Evolutionary conservation across 1,140 invertebrate species (phyloP).

Genomic region (Callitettix versicolor): DNA sequence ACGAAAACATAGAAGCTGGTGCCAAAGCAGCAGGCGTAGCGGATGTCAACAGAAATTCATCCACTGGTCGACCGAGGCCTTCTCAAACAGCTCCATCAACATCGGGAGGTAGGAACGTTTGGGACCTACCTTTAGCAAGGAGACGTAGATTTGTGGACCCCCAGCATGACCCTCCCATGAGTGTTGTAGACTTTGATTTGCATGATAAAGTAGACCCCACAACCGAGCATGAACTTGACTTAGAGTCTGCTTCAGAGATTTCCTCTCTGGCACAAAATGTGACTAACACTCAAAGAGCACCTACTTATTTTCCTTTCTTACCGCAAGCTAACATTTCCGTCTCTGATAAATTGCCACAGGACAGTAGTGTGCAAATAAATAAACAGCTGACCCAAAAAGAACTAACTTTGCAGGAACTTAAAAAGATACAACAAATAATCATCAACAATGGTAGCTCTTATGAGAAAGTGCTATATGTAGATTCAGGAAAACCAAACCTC

Average conservation of each 20-base stretch:
- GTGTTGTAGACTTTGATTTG: conserved; percentile 15
- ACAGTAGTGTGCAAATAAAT: no score
- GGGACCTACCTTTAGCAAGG: conserved; percentile 11
- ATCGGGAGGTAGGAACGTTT: conserved; percentile 48
- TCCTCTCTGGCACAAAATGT: neutral
- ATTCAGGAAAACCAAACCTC: no score
- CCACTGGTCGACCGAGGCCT: conserved; percentile 12
- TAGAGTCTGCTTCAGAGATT: neutral
- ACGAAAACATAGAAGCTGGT: conserved; percentile 40
- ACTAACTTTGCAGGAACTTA: no score
- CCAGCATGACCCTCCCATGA: conserved; percentile 44
- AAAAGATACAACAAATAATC: no score
- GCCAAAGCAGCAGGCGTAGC: conserved; percentile 26
- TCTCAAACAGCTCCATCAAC: conserved; percentile 31
- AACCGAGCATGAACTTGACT: neutral
- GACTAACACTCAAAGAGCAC: no score
- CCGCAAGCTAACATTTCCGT: no score
- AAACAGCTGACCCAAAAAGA: no score
- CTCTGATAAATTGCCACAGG: no score
- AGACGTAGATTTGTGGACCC: conserved; percentile 50
- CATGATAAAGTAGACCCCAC: conserved; percentile 21
- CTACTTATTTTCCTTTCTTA: no score
- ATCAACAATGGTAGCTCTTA: no score
- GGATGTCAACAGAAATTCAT: conserved; percentile 18
- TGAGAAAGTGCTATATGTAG: no score